Conservation (phyloP, 2,797 vertebrate genomes). For the Rhynchonycteris naso region DNA sequence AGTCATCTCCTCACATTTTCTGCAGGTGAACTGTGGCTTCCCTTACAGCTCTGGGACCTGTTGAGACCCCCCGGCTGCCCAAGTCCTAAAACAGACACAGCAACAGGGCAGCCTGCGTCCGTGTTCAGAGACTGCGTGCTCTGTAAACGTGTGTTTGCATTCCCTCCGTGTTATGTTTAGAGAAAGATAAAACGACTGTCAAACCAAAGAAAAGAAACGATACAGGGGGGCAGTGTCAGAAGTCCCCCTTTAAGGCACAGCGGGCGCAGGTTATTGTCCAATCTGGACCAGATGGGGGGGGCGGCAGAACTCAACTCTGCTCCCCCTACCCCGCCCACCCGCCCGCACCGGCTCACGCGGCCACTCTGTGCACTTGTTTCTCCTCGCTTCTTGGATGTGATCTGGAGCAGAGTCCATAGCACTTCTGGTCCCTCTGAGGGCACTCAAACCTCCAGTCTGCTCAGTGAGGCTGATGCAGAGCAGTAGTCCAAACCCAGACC, state of each 20-base stretch:
- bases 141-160: not conserved
- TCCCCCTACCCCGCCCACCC: not conserved
- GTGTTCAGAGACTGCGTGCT: not conserved
- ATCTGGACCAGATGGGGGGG: not conserved
- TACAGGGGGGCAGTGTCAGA: no score
- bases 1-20: not conserved
- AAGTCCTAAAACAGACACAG: not conserved
- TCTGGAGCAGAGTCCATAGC: not conserved
- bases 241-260: not conserved
- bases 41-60: not conserved
- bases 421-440: not conserved
- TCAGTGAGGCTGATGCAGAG: not conserved
- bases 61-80: not conserved
- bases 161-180: not conserved
- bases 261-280: rapidly evolving
- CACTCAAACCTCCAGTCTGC: not conserved
- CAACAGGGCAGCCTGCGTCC: not conserved
- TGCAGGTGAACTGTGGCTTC: not conserved
- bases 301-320: not conserved
- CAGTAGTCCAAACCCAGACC: not conserved
- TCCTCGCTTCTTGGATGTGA: not conserved
- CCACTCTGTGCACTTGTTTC: not conserved
- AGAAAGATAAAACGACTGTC: constrained; percentile 40
- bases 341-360: not conserved
- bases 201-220: not conserved